These are phyloP conservation scores for Phaonia tiefii DNA, from an alignment of 2,888 invertebrate genomes.

Conservation along the genomic window DNA sequence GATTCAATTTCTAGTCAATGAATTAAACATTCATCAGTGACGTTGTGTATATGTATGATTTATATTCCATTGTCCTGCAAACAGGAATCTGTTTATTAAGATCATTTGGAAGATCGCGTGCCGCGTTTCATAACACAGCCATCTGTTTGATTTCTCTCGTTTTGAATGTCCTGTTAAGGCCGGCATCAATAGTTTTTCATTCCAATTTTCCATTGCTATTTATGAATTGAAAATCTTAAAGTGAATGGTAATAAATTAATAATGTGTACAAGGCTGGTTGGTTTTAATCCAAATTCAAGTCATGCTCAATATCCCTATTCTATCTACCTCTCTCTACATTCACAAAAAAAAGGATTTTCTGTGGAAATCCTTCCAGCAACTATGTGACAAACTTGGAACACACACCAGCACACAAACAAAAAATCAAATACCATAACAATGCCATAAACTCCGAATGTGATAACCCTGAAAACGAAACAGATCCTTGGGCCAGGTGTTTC, in stretches of 20 bases:
- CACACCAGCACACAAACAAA: not conserved
- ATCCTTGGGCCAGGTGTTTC: conserved; percentile 60
- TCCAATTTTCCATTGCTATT: not conserved
- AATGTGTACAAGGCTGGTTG: conserved; percentile 2
- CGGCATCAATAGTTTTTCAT: conserved; percentile 5
- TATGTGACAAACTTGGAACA: conserved; percentile 2
- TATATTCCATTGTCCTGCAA: conserved; percentile 32
- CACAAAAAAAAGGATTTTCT: conserved; percentile 26
- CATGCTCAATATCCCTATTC: not conserved
- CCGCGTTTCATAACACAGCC: conserved; percentile 28
- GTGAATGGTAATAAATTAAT: conserved; percentile 34
- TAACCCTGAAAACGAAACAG: not conserved
- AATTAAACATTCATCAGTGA: conserved; percentile 48
- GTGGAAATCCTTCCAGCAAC: conserved; percentile 11
- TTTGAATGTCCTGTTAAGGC: not conserved
- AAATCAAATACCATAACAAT: not conserved
- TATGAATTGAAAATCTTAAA: conserved; percentile 23
- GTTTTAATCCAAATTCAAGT: not conserved
- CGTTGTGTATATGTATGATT: conserved; percentile 47
- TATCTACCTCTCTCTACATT: not conserved
- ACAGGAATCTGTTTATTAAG: conserved; percentile 10
- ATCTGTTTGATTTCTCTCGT: not conserved
- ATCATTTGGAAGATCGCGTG: conserved; percentile 59
- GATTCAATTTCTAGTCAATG: not conserved
- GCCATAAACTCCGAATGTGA: conserved; percentile 22